phyloP scores from a whole-genome alignment of 2,113 vertebrate genomes.

The Manacus vitellinus region DNA sequence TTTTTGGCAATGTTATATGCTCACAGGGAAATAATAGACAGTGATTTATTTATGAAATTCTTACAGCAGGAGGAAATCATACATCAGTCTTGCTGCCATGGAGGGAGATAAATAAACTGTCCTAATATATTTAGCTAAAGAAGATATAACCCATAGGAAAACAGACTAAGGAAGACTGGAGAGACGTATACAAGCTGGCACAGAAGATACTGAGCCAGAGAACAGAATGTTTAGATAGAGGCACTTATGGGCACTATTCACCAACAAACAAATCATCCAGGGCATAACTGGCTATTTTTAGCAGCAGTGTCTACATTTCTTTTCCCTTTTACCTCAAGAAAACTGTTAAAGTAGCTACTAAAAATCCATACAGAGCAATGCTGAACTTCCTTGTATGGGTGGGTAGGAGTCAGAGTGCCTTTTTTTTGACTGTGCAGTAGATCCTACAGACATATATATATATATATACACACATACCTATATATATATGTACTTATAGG shows the following conservation, averaged over 20 bases:
- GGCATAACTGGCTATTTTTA: constrained; percentile 19
- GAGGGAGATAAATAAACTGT: not conserved
- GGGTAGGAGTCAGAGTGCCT: not conserved
- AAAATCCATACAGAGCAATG: not conserved
- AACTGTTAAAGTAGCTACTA: not conserved
- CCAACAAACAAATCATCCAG: not conserved
- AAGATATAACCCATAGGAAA: not conserved
- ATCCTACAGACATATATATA: not conserved
- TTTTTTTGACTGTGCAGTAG: not conserved
- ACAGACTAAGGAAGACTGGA: not conserved
- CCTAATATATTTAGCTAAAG: constrained; percentile 3
- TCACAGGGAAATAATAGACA: not conserved
- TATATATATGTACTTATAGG: not conserved
- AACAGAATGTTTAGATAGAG: constrained; percentile 32
- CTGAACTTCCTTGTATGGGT: not conserved
- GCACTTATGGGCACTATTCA: not conserved
- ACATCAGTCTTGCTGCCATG: not conserved
- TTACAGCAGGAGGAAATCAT: not conserved
- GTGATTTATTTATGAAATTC: constrained; percentile 17
- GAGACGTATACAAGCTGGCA: not conserved
- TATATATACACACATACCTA: too few species aligned
- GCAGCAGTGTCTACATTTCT: not conserved
- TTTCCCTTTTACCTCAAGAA: not conserved
- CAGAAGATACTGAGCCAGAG: not conserved
- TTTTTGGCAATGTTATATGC: not conserved